Evolutionary conservation across 1,140 invertebrate genomes (phyloP).

Genomic region (Cylas formicarius): DNA sequence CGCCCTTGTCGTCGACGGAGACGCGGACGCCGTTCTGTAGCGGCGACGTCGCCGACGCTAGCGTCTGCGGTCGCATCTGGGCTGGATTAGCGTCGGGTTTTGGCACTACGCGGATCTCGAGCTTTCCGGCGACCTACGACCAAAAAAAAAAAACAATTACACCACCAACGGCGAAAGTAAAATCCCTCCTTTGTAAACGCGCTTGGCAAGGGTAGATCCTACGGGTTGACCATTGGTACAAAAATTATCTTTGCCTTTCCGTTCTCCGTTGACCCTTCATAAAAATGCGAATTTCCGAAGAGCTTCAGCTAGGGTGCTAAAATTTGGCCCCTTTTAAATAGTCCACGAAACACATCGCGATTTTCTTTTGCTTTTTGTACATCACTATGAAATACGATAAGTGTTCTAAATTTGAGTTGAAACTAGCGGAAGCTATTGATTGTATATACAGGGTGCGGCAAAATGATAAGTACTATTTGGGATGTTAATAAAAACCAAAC

Average conservation of each 20-base stretch:
- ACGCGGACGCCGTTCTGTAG: slow-evolving; percentile 12
- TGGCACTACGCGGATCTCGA: slow-evolving; percentile 72
- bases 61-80: slow-evolving; percentile 17
- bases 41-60: slow-evolving; percentile 5
- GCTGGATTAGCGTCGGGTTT: slow-evolving; percentile 30
- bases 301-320: neutral
- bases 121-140: slow-evolving; percentile 53
- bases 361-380: no score
- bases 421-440: no score
- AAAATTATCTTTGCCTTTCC: neutral
- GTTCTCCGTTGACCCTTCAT: neutral
- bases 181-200: neutral
- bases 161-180: neutral
- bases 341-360: no score
- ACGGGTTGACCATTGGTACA: no score
- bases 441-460: no score
- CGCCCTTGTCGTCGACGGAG: slow-evolving; percentile 3
- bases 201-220: no score
- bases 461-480: no score
- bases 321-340: no score
- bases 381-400: no score
- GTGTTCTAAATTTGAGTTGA: no score
- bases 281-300: neutral
- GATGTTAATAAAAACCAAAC: no score
- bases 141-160: slow-evolving; percentile 15